phyloP scores from a whole-genome alignment of 2,888 invertebrate species.

The Resseliella maxima region DNA sequence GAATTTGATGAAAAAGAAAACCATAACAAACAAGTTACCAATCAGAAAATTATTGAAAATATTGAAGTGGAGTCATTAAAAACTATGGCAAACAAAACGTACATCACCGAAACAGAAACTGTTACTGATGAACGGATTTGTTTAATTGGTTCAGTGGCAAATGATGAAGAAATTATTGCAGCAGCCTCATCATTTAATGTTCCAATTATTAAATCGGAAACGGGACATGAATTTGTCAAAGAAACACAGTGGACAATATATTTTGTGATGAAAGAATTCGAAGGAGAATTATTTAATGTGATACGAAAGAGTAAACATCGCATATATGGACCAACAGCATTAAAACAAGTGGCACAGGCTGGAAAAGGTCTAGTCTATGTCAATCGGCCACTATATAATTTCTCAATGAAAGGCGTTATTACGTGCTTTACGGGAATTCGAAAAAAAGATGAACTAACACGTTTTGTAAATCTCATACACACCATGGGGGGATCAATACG shows the following conservation, averaged over 20 bases:
- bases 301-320: conserved; percentile 75
- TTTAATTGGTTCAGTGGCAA: conserved; percentile 71
- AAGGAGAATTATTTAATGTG: conserved; percentile 74
- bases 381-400: conserved; percentile 85
- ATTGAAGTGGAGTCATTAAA: neutral
- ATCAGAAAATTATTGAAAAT: neutral
- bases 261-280: conserved; percentile 78
- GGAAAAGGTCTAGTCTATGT: conserved; percentile 73
- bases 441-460: conserved; percentile 88
- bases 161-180: conserved; percentile 70
- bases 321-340: conserved; percentile 84
- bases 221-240: conserved; percentile 72
- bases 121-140: conserved; percentile 73
- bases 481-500: conserved; percentile 97
- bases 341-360: conserved; percentile 79
- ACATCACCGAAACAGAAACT: conserved; percentile 60
- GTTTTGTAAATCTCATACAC: conserved; percentile 89
- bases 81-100: neutral
- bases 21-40: conserved; percentile 15
- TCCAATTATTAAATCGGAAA: conserved; percentile 73
- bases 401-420: conserved; percentile 87
- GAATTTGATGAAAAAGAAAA: conserved; percentile 11
- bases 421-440: conserved; percentile 94
- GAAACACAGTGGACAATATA: conserved; percentile 74
- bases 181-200: conserved; percentile 74